A percentile compares a stretch with the other conserved stretches of the same genome.
phyloP scores from a whole-genome alignment of 2,113 vertebrate genomes.

The Peromyscus maniculatus region DNA sequence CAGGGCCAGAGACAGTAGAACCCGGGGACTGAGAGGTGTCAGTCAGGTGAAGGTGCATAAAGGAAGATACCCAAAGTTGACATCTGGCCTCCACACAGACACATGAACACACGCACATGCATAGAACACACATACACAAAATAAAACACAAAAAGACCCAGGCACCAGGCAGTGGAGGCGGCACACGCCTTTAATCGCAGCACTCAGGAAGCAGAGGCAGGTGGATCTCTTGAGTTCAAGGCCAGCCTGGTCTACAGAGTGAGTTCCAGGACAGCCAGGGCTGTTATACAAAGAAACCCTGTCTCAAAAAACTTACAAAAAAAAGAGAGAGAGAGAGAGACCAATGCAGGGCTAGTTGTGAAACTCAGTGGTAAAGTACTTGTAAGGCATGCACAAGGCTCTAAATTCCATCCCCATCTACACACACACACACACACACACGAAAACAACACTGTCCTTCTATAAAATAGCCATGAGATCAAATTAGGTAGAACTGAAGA shows the following conservation, averaged over 20 bases:
- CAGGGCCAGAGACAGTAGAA: background rate
- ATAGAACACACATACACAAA: background rate
- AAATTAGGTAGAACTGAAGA: slow-evolving; percentile 8
- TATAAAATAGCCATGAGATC: slow-evolving; percentile 4
- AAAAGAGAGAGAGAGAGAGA: background rate
- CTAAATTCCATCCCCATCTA: background rate
- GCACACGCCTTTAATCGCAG: too few species aligned
- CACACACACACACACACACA: too few species aligned
- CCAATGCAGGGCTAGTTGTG: background rate
- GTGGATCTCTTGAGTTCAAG: background rate
- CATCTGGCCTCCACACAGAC: background rate
- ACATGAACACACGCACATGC: background rate
- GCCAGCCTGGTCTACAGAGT: background rate
- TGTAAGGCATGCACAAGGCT: background rate
- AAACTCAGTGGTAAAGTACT: background rate
- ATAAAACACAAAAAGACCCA: background rate
- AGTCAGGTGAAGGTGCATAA: background rate
- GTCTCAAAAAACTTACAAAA: too few species aligned
- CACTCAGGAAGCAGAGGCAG: too few species aligned
- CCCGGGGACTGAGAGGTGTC: background rate
- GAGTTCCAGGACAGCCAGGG: background rate
- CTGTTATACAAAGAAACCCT: too few species aligned
- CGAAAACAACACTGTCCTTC: background rate
- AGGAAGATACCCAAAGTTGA: background rate
- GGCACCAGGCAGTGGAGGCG: too few species aligned